Evolutionary conservation across 2,888 invertebrate species (phyloP), one percentile per base, ranked within the genome.

Genomic region (Drosophila quinaria): DNA sequence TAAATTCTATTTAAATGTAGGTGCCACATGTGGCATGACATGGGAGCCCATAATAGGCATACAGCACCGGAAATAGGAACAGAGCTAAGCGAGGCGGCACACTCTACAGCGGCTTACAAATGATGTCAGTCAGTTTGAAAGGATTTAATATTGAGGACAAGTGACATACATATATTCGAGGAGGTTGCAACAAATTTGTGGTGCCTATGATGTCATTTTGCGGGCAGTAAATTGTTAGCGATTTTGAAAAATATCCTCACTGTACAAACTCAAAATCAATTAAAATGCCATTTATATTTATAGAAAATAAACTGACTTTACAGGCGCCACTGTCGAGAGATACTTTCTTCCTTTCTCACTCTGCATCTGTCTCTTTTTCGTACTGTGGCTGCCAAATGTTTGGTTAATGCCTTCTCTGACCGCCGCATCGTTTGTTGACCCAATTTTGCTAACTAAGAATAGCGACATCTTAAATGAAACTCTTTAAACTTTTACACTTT

Each of bases 361-460:
- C 46, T 49, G 41, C 51, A 6, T 44, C 15, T 51, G 17, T 47
- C 19, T 39, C 22, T 47, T n/a, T 51, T 50, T 59, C 31, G 55
- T 50, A 55, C 39, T 65, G 25, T 17, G 44, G 56, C 60, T 73
- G 87, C 68, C 68, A 76, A 83, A 77, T 77, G 70, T 80, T 83
- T 81, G 76, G 56, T 50, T 67, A 54, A 39, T 54, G 54, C 54
- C 65, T 59, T 54, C 37, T 63, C 22, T 79, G 66, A 64, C 77
- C 67, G 62, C 51, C 72, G 54, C 70, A 80, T 68, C 81, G 78
- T 73, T 73, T 83, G 70, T 71, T 89, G 89, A 83, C 83, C 83
- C 81, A 87, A 81, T 81, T 84, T 72, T 49, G 8, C 22, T 31
- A 59, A 62, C 89, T 84, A 84, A 78, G 67, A 84, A 89, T 87